Percentiles rank a stretch among this genome's conserved stretches.
Conservation (phyloP, 1,140 invertebrate species). For the Drosophila micromelanica region DNA sequence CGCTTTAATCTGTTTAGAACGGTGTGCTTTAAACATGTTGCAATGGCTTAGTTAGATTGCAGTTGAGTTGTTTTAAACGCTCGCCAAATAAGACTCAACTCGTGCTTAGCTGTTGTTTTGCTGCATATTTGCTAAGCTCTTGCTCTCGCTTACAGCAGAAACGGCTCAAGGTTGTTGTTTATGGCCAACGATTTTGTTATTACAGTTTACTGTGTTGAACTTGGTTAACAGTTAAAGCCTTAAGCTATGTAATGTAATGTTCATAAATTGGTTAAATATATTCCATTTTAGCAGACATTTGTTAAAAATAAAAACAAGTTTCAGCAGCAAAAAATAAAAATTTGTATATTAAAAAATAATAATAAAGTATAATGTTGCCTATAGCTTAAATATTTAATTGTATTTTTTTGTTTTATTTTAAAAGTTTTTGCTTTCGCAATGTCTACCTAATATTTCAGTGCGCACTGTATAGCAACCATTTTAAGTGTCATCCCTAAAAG, state of each 20-base stretch:
- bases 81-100: slow-evolving; percentile 57
- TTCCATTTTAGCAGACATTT: too few species aligned
- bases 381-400: too few species aligned
- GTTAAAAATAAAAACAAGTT: too few species aligned
- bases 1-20: slow-evolving; percentile 12
- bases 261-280: too few species aligned
- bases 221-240: background rate
- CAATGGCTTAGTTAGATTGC: slow-evolving; percentile 66
- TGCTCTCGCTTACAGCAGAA: slow-evolving; percentile 1
- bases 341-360: too few species aligned
- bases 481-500: slow-evolving; percentile 49
- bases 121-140: slow-evolving; percentile 19
- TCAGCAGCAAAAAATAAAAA: too few species aligned
- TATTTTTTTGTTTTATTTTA: background rate
- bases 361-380: too few species aligned
- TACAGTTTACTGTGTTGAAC: slow-evolving; percentile 29
- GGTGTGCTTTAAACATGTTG: slow-evolving; percentile 51
- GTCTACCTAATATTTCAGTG: slow-evolving; percentile 43
- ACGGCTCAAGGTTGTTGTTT: slow-evolving; percentile 29
- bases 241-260: too few species aligned
- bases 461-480: slow-evolving; percentile 37
- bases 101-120: slow-evolving; percentile 29
- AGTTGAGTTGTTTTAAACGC: slow-evolving; percentile 64
- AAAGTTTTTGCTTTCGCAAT: background rate
- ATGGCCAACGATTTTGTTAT: slow-evolving; percentile 35